Evolutionary conservation across 2,797 vertebrate genomes (phyloP).

Genomic region (Tokudaia tokunoshimensis): DNA sequence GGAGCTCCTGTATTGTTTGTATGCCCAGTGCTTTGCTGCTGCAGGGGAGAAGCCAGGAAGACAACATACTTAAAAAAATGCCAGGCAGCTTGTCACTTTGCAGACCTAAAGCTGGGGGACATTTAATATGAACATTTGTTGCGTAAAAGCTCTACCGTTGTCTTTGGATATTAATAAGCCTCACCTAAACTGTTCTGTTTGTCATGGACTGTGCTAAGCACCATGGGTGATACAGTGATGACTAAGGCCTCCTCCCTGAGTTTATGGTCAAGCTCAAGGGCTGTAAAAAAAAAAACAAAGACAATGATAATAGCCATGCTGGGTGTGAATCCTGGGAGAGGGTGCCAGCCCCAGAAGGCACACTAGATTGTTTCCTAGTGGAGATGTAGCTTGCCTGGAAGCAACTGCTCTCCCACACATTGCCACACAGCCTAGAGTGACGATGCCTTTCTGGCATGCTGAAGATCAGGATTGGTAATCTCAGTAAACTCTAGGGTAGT

Average conservation of each 20-base stretch:
- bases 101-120: conserved; percentile 7
- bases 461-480: not conserved
- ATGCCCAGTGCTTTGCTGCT: conserved; percentile 21
- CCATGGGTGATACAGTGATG: not conserved
- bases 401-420: not conserved
- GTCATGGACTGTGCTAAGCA: not conserved
- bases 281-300: conserved; percentile 24
- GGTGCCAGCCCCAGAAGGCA: not conserved
- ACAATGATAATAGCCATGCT: not conserved
- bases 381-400: not conserved
- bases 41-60: not conserved
- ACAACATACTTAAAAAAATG: not conserved
- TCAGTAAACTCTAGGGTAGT: not conserved
- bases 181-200: conserved; percentile 32
- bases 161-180: conserved; percentile 55
- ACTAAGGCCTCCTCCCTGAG: not conserved
- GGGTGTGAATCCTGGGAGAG: conserved; percentile 18
- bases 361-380: not conserved
- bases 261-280: not conserved
- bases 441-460: not conserved
- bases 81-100: conserved; percentile 63
- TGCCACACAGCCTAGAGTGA: not conserved
- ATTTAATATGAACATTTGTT: conserved; percentile 57
- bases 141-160: not conserved
- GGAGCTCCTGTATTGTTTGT: conserved; percentile 29